phyloP scores from a whole-genome alignment of 1,140 invertebrate species.

The Schlechtendalia chinensis region DNA sequence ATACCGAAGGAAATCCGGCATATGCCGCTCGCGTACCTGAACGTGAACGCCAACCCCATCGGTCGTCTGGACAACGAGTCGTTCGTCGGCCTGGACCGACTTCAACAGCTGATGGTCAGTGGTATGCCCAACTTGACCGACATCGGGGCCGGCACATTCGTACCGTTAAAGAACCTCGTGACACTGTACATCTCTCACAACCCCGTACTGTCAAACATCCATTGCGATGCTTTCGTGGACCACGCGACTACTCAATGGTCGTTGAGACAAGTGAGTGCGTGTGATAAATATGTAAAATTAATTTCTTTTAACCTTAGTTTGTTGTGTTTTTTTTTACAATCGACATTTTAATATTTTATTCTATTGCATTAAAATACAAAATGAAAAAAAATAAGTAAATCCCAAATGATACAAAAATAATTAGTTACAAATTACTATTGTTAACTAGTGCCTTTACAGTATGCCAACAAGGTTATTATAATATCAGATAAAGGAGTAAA shows the following conservation, averaged over 20 bases:
- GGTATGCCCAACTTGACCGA: conserved; percentile 11
- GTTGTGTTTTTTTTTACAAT: too few species aligned
- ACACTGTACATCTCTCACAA: conserved; percentile 17
- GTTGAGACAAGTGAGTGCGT: conserved; percentile 5
- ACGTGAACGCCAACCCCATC: conserved; percentile 34
- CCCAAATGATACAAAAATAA: too few species aligned
- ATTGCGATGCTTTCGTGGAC: conserved; percentile 13
- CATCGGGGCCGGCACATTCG: neutral
- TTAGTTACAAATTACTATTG: too few species aligned
- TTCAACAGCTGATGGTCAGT: conserved; percentile 8
- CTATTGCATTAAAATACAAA: too few species aligned
- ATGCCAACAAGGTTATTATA: too few species aligned
- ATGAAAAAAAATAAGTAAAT: too few species aligned
- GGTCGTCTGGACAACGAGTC: neutral
- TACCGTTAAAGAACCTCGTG: conserved; percentile 11
- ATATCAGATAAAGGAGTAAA: too few species aligned
- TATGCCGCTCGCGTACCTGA: conserved; percentile 10
- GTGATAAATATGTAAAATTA: too few species aligned
- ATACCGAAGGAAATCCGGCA: conserved; percentile 15
- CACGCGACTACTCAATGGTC: neutral
- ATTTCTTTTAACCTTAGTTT: too few species aligned
- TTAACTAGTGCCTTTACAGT: too few species aligned
- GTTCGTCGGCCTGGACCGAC: conserved; percentile 18
- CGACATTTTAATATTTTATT: too few species aligned
- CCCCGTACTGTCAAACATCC: neutral